A percentile compares a stretch with the other conserved stretches of the same genome.
phyloP scores from a whole-genome alignment of 2,797 vertebrate genomes.

The Myripristis murdjan region DNA sequence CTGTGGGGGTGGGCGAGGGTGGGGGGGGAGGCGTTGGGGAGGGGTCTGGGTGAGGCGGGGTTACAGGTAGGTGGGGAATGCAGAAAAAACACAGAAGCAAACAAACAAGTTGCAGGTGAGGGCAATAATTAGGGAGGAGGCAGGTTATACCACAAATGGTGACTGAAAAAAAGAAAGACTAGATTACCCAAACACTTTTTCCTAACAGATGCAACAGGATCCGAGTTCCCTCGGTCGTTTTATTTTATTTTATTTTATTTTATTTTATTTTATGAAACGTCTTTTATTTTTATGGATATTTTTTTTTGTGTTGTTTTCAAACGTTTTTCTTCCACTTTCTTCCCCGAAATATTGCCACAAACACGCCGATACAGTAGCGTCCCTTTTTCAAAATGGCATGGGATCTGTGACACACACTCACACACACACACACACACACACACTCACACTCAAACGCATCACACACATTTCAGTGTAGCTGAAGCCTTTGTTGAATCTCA shows the following conservation, averaged over 20 bases:
- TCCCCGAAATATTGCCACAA: slow-evolving; percentile 74
- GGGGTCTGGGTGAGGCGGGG: too few species aligned
- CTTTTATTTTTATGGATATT: slow-evolving; percentile 59
- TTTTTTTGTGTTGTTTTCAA: slow-evolving; percentile 35
- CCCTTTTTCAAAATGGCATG: slow-evolving; percentile 67
- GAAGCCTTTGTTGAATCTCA: slow-evolving; percentile 67
- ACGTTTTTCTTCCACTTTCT: slow-evolving; percentile 39
- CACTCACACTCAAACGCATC: too few species aligned
- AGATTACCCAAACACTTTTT: slow-evolving; percentile 78
- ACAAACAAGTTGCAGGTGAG: slow-evolving; percentile 82
- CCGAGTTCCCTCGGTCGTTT: slow-evolving; percentile 47
- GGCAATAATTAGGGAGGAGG: slow-evolving; percentile 69
- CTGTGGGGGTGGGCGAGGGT: slow-evolving; percentile 74
- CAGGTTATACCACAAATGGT: slow-evolving; percentile 82
- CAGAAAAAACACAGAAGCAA: slow-evolving; percentile 89
- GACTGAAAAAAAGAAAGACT: slow-evolving; percentile 79
- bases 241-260: too few species aligned
- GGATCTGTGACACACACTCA: slow-evolving; percentile 70
- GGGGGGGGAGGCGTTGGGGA: slow-evolving; percentile 51
- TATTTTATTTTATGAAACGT: slow-evolving; percentile 51
- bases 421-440: too few species aligned
- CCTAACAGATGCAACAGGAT: slow-evolving; percentile 77
- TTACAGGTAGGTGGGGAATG: slow-evolving; percentile 77
- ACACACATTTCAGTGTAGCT: slow-evolving; percentile 70
- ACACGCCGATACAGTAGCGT: slow-evolving; percentile 75